These are phyloP conservation scores for Galemys pyrenaicus DNA, from an alignment of 2,113 vertebrate species.

Conservation along the genomic window DNA sequence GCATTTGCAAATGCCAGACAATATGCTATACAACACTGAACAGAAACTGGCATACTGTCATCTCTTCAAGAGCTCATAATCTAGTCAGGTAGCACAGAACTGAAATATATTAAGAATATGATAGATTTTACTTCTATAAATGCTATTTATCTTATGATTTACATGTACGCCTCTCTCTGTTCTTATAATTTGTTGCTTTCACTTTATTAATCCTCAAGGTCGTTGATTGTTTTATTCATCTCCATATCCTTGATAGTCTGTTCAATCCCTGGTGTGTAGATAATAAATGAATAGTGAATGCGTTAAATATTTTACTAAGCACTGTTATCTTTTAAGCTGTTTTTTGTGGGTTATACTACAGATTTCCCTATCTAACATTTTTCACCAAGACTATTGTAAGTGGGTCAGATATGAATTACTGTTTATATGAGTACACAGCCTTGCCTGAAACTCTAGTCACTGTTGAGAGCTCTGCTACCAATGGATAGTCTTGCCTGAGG, in stretches of 20 bases:
- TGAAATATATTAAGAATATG: not conserved
- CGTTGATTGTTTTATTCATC: not conserved
- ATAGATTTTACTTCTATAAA: constrained; percentile 6
- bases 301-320: not conserved
- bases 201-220: not conserved
- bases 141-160: not conserved
- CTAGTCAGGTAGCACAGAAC: not conserved
- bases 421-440: not conserved
- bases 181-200: not conserved
- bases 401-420: not conserved
- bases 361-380: not conserved
- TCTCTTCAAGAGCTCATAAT: not conserved
- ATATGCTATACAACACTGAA: not conserved
- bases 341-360: not conserved
- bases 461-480: not conserved
- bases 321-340: not conserved
- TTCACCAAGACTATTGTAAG: not conserved
- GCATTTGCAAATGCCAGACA: not conserved
- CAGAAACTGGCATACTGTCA: not conserved
- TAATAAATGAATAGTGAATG: not conserved
- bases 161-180: not conserved
- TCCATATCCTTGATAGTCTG: not conserved
- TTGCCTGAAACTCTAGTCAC: not conserved
- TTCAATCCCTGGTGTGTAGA: not conserved
- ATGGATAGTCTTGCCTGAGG: not conserved